A percentile compares a stretch with the other conserved stretches of the same genome.
phyloP scores from a whole-genome alignment of 2,888 invertebrate genomes.

The Chelonus formosanus region DNA sequence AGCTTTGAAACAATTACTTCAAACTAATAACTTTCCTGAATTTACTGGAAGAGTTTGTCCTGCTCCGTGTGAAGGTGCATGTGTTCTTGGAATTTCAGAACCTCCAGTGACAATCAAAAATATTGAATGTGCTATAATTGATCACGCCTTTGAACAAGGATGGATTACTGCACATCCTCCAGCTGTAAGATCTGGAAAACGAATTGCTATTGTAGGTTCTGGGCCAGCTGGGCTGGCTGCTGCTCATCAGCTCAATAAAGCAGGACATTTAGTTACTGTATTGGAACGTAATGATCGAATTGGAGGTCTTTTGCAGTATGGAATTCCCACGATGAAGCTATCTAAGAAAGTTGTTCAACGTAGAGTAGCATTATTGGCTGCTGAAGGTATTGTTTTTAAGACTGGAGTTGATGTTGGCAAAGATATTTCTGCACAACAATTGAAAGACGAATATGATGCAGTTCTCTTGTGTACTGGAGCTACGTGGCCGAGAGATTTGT shows the following conservation, averaged over 20 bases:
- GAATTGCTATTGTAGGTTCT: conserved; percentile 90
- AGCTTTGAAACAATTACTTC: conserved; percentile 89
- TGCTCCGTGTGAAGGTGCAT: conserved; percentile 98
- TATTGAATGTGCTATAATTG: conserved; percentile 98
- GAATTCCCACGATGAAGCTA: conserved; percentile 99
- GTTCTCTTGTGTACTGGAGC: conserved; percentile 92
- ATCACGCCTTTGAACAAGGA: conserved; percentile 95
- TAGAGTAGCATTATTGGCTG: conserved; percentile 83
- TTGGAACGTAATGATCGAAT: conserved; percentile 96
- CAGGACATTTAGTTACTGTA: conserved; percentile 95
- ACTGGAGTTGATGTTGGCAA: conserved; percentile 91
- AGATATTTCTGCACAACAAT: conserved; percentile 79
- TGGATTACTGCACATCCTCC: conserved; percentile 91
- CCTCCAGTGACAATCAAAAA: conserved; percentile 99
- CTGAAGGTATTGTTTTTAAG: conserved; percentile 91
- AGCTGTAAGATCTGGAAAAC: conserved; percentile 77
- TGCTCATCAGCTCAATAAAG: conserved; percentile 96
- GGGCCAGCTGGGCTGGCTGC: conserved; percentile 96
- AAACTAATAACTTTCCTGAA: conserved; percentile 99
- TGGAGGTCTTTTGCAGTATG: conserved; percentile 95
- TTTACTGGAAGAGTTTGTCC: conserved; percentile 94
- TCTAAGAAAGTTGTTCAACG: conserved; percentile 93
- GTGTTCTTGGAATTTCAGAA: conserved; percentile 94
- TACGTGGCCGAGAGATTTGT: conserved; percentile 94
- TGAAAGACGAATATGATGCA: conserved; percentile 72